These are phyloP conservation scores for Solea senegalensis DNA, from an alignment of 2,113 vertebrate species.

Conservation along the genomic window DNA sequence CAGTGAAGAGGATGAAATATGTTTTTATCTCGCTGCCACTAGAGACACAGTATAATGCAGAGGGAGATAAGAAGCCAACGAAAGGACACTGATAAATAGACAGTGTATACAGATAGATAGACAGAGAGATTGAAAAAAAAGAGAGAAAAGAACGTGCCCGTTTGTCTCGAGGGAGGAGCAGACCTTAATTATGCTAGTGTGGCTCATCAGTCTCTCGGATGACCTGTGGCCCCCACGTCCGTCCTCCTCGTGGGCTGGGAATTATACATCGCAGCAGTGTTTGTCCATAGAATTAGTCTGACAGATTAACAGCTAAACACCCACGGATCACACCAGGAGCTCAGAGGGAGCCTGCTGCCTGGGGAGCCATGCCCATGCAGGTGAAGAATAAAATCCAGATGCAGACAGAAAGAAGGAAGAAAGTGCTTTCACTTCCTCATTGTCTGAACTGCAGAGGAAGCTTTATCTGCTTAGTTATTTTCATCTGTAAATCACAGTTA, in stretches of 20 bases:
- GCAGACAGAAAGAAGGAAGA: conserved; percentile 5
- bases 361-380: conserved; percentile 50
- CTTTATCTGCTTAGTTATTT: conserved; percentile 53
- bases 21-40: conserved; percentile 19
- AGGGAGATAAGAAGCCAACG: conserved; percentile 37
- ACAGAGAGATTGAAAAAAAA: conserved; percentile 14
- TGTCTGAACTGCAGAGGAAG: conserved; percentile 21
- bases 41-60: conserved; percentile 40
- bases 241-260: conserved; percentile 65
- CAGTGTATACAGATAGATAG: conserved; percentile 30
- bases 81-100: conserved; percentile 31
- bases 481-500: conserved; percentile 39
- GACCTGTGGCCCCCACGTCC: conserved; percentile 66
- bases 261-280: conserved; percentile 66
- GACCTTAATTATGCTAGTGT: conserved; percentile 80
- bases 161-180: conserved; percentile 67
- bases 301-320: conserved; percentile 80
- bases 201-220: conserved; percentile 80
- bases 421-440: conserved; percentile 19
- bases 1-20: conserved; percentile 17
- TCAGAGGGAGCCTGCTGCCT: conserved; percentile 54
- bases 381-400: conserved; percentile 19
- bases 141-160: conserved; percentile 39
- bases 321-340: conserved; percentile 68
- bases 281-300: conserved; percentile 77